Conservation (phyloP, 2,113 vertebrate species). For the Apaloderma vittatum region DNA sequence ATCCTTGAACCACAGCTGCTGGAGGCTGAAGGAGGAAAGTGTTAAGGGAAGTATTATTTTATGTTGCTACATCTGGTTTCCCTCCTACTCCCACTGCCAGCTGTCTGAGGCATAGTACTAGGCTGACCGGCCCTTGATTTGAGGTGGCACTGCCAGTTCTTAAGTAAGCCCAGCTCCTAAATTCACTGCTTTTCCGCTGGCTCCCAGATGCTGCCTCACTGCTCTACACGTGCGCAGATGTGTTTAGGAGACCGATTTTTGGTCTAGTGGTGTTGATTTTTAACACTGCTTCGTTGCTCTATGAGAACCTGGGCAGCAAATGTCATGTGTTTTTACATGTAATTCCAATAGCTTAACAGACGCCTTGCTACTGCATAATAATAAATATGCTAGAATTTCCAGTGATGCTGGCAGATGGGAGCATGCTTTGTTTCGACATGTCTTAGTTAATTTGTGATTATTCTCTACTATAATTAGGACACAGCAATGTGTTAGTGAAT, state of each 20-base stretch:
- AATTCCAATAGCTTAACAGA: neutral
- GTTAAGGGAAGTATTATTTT: neutral
- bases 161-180: neutral
- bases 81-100: neutral
- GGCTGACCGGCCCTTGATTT: neutral
- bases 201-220: neutral
- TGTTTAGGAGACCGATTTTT: neutral
- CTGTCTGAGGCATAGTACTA: neutral
- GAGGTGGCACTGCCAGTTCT: neutral
- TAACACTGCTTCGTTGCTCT: neutral
- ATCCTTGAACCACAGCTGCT: neutral
- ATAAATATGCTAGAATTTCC: neutral
- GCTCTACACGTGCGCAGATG: neutral
- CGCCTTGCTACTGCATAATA: neutral
- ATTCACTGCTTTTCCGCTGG: neutral
- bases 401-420: neutral
- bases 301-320: neutral
- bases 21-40: neutral
- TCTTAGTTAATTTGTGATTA: neutral
- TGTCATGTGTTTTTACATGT: neutral
- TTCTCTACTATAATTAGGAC: neutral
- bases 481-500: neutral
- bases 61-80: neutral
- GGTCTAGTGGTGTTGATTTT: neutral
- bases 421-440: neutral